Percentiles rank a stretch among this genome's conserved stretches.
Conservation (phyloP, 1,140 invertebrate species). For the Drosophila lowei region DNA sequence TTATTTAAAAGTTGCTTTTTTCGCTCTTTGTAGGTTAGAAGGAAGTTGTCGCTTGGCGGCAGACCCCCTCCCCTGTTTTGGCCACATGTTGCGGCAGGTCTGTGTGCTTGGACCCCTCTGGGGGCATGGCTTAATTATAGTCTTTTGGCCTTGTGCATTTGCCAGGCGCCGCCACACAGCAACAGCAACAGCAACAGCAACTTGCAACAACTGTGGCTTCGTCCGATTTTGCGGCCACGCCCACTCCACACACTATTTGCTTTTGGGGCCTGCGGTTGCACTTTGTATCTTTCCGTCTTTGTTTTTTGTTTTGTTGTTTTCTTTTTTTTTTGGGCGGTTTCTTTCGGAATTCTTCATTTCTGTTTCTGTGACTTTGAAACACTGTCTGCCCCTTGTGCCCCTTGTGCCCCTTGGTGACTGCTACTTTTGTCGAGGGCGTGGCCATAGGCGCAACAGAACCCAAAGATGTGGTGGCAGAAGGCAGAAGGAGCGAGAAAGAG, state of each 20-base stretch:
- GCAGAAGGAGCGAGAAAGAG: not conserved
- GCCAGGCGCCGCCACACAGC: conserved; percentile 65
- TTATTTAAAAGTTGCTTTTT: conserved; percentile 23
- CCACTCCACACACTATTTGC: conserved; percentile 67
- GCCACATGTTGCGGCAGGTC: conserved; percentile 26
- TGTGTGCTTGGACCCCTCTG: conserved; percentile 48
- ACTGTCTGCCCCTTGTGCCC: not conserved
- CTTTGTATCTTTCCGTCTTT: conserved; percentile 38
- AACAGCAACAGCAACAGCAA: conserved; percentile 12
- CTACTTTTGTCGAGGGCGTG: conserved; percentile 31
- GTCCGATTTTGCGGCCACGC: conserved; percentile 43
- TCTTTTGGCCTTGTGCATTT: conserved; percentile 70
- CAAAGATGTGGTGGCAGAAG: not conserved
- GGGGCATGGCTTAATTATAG: conserved; percentile 77
- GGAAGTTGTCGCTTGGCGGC: conserved; percentile 58
- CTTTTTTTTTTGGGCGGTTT: conserved; percentile 27
- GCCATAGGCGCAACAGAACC: not conserved
- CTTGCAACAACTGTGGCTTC: conserved; percentile 23
- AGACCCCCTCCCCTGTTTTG: not conserved
- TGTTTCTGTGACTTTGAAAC: conserved; percentile 34
- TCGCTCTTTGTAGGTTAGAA: conserved; percentile 58
- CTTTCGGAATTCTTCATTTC: conserved; percentile 24
- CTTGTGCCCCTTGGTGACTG: too few relatives aligned
- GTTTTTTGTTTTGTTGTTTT: not conserved
- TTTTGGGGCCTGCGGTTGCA: conserved; percentile 57